Percentiles rank a stretch among this genome's conserved stretches.
These are phyloP conservation scores for Philonicus albiceps DNA, from an alignment of 2,888 invertebrate species.

Conservation along the genomic window DNA sequence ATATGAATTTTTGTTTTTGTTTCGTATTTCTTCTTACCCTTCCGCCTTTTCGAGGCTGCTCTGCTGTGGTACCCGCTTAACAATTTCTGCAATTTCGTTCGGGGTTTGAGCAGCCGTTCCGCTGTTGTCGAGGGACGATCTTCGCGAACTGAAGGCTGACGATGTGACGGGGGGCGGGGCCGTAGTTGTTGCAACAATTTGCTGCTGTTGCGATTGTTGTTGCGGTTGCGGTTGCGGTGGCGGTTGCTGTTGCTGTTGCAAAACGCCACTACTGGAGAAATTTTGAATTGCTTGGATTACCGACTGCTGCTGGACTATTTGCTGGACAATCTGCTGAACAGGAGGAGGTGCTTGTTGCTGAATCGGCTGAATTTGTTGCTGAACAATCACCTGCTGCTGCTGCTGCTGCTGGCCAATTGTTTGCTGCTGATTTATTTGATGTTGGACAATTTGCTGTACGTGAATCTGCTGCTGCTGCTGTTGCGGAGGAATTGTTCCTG, in stretches of 20 bases:
- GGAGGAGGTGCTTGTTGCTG: constrained; percentile 4
- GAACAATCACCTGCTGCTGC: constrained; percentile 50
- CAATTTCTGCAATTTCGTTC: constrained; percentile 47
- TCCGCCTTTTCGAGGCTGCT: constrained; percentile 57
- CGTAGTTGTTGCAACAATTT: constrained; percentile 48
- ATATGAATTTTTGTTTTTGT: not conserved
- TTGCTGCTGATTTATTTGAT: constrained; percentile 38
- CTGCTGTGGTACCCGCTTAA: constrained; percentile 55
- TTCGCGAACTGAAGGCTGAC: constrained; percentile 60
- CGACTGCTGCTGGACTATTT: constrained; percentile 3
- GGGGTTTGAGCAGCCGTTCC: constrained; percentile 52
- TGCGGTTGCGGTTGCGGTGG: too few species aligned
- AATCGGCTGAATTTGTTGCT: constrained; percentile 48
- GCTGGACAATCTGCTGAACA: constrained; percentile 38
- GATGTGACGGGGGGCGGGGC: constrained; percentile 56
- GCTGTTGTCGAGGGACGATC: constrained; percentile 59
- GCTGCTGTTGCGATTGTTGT: constrained; percentile 54
- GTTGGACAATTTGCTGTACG: not conserved
- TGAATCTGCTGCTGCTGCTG: not conserved
- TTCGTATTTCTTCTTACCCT: constrained; percentile 39
- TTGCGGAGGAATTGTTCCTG: not conserved
- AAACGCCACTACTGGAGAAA: too few species aligned
- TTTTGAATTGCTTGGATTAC: not conserved
- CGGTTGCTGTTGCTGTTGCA: constrained; percentile 49
- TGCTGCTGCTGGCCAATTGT: constrained; percentile 49